A percentile compares a stretch with the other conserved stretches of the same genome.
These are phyloP conservation scores for Fregata magnificens DNA, from an alignment of 2,113 vertebrate species.

Conservation along the genomic window DNA sequence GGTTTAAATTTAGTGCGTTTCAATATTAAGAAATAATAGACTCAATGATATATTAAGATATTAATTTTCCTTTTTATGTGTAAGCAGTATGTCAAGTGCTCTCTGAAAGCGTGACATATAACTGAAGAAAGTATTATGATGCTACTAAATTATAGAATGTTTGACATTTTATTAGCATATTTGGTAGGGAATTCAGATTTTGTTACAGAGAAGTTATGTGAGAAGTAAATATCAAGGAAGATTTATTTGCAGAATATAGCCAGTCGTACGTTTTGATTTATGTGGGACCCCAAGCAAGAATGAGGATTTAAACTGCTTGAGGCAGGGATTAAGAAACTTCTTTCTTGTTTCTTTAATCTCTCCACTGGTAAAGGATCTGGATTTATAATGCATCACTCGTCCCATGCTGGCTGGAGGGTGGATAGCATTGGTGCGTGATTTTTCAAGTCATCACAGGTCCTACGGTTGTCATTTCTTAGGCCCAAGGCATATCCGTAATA, in stretches of 20 bases:
- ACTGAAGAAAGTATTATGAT: background rate
- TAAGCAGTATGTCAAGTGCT: background rate
- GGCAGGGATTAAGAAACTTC: conserved; percentile 42
- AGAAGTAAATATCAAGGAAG: conserved; percentile 14
- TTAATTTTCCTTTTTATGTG: background rate
- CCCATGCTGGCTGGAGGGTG: conserved; percentile 35
- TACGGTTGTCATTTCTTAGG: background rate
- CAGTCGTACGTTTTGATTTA: conserved; percentile 30
- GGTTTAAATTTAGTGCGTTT: background rate
- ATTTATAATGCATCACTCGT: conserved; percentile 50
- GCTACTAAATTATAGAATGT: conserved; percentile 5
- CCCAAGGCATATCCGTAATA: background rate
- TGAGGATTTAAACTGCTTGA: conserved; percentile 3
- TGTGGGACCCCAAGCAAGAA: conserved; percentile 8
- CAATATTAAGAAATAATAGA: background rate
- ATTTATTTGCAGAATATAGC: conserved; percentile 46
- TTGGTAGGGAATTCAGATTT: conserved; percentile 11
- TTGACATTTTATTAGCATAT: background rate
- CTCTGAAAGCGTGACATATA: background rate
- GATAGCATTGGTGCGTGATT: background rate
- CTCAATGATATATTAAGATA: background rate
- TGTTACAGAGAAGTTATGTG: conserved; percentile 16
- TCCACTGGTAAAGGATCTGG: conserved; percentile 2
- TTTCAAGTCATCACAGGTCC: conserved; percentile 50
- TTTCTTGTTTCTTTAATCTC: conserved; percentile 50